Evolutionary conservation across 2,797 vertebrate species (phyloP).

Genomic region (Danio kyathit): DNA sequence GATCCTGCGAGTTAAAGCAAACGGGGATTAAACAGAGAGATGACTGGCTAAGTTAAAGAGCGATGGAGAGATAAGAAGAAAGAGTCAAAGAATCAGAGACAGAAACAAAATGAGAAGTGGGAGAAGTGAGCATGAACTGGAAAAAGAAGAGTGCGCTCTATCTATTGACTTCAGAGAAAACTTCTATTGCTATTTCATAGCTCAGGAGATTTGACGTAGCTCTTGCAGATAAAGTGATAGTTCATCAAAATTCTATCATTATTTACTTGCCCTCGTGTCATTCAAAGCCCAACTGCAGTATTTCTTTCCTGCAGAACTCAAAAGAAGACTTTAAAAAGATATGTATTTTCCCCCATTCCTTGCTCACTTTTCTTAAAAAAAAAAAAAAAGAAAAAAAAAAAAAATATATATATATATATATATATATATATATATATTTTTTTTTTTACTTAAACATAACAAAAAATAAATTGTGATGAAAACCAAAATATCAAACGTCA

Average conservation of each 20-base stretch:
- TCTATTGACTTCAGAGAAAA: constrained; percentile 17
- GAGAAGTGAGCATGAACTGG: constrained; percentile 60
- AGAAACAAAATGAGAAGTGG: constrained; percentile 24
- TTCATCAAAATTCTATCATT: background rate
- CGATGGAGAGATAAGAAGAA: constrained; percentile 23
- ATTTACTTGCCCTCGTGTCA: background rate
- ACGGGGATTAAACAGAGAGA: constrained; percentile 55
- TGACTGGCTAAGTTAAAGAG: constrained; percentile 28
- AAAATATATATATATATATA: too few relatives aligned
- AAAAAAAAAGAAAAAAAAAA: too few relatives aligned
- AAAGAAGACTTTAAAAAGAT: background rate
- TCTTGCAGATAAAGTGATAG: background rate
- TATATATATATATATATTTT: too few relatives aligned
- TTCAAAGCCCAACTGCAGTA: background rate
- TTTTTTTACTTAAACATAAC: too few relatives aligned
- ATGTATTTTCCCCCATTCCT: background rate
- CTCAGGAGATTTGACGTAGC: constrained; percentile 12
- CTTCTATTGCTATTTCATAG: constrained; percentile 57
- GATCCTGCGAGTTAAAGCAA: constrained; percentile 53
- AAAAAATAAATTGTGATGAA: too few relatives aligned
- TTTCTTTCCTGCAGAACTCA: background rate
- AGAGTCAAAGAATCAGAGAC: constrained; percentile 39
- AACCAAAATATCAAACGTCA: too few relatives aligned
- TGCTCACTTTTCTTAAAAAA: too few relatives aligned
- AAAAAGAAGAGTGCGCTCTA: constrained; percentile 45